Conservation (phyloP, 92 coral and sea anemone species). For the Umimayanthus kanabou region DNA sequence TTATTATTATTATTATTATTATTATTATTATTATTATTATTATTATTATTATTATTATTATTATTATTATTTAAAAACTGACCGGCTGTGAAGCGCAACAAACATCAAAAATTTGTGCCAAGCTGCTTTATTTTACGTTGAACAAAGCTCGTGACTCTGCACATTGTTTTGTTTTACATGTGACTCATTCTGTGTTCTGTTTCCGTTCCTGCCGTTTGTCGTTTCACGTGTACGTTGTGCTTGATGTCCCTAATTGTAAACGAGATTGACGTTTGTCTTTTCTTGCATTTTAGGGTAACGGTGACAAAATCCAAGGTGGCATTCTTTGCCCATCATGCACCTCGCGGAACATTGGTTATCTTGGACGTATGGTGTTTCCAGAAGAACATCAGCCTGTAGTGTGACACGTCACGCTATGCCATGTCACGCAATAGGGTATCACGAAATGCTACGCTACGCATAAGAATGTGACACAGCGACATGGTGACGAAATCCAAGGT, state of each 20-base stretch:
- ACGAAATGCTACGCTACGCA: neutral
- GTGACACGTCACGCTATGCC: neutral
- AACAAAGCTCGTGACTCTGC: too few species aligned
- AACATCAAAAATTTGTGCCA: too few species aligned
- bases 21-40: too few species aligned
- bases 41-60: too few species aligned
- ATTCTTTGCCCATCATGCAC: slow-evolving; percentile 69
- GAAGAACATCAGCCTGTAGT: neutral
- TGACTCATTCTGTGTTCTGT: too few species aligned
- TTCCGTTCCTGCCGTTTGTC: too few species aligned
- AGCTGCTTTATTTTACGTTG: too few species aligned
- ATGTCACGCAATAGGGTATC: neutral
- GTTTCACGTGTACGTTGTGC: too few species aligned
- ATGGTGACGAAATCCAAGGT: slow-evolving; percentile 21
- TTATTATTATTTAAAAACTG: too few species aligned
- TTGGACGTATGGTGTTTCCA: slow-evolving; percentile 59
- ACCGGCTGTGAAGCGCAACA: too few species aligned
- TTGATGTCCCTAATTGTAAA: neutral
- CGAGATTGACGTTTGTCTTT: neutral
- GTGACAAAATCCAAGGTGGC: slow-evolving; percentile 58
- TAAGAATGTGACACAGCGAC: neutral
- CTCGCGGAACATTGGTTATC: slow-evolving; percentile 49
- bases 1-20: too few species aligned
- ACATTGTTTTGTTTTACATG: too few species aligned
- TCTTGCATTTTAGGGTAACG: slow-evolving; percentile 45